Evolutionary conservation across 2,797 vertebrate genomes (phyloP), one percentile per base, ranked within the genome.

Genomic region (Semotilus atromaculatus): DNA sequence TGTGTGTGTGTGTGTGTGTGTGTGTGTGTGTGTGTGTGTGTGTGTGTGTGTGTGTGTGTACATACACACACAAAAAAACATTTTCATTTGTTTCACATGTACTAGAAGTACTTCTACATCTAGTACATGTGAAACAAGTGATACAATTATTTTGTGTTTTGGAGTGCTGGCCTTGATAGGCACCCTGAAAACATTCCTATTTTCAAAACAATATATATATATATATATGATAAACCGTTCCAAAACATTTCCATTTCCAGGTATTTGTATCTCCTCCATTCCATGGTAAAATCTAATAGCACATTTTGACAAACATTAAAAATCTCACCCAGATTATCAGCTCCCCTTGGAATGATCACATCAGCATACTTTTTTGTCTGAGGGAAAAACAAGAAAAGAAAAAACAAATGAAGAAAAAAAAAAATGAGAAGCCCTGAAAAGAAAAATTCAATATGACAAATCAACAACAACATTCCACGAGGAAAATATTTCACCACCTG

Each of bases 351-450:
- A 93, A 99, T 98, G 90, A 99, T 98, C 89, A 99, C 97, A 0
- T 98, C 97, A 6, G 97, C 97, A 0, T 98, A 98, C 88, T 98
- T 98, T 94, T 99, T 99, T 23, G 97, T 98, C 97, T 99, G n/a
- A 26, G 72, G 82, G 80, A 3, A 76, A 64, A 88, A 70, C 31
- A 80, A 85, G 26, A 70, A 68, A 73, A 45, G 21, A 66, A 19
- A n/a, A 70, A 31, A 70, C 31, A 80, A 85, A 79, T 0, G 21
- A 83, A 26, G 34, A 67, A 14, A 7, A 31, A 43, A n/a, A n/a
- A 66, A 29, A 53, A 40, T 8, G 14, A 26, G 29, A 67, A 58
- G 76, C 83, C 72, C 36, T 70, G 26, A 70, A 68, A 73, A 45
- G 21, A 66, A 19, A n/a, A 70, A 31, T 26, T 51, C 62, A 74